These are phyloP conservation scores for Channallabes apus DNA, from an alignment of 2,797 vertebrate genomes.

Conservation along the genomic window DNA sequence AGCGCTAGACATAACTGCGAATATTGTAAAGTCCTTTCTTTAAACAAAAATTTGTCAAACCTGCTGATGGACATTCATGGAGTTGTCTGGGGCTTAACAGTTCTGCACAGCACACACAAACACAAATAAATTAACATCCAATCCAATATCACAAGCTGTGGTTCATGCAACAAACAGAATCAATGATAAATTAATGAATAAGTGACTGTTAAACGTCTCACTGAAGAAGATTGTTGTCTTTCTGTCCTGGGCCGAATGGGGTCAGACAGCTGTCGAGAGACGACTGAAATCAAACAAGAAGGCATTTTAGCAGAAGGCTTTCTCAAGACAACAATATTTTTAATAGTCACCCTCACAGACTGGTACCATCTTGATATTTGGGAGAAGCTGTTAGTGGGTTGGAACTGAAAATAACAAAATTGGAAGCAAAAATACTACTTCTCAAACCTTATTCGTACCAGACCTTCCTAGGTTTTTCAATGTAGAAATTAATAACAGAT, in stretches of 20 bases:
- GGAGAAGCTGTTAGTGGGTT: neutral
- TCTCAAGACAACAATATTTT: neutral
- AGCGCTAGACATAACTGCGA: neutral
- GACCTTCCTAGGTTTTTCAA: neutral
- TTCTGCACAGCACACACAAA: conserved; percentile 70
- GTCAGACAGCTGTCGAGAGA: conserved; percentile 52
- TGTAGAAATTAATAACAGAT: neutral
- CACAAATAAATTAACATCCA: conserved; percentile 33
- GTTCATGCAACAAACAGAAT: neutral
- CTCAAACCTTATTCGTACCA: neutral
- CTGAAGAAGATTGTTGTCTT: conserved; percentile 52
- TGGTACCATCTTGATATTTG: neutral
- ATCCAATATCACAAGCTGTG: neutral
- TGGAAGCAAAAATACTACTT: neutral
- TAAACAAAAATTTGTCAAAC: conserved; percentile 64
- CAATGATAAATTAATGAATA: neutral
- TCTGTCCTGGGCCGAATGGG: conserved; percentile 51
- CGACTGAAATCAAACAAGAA: conserved; percentile 35
- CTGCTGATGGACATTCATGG: conserved; percentile 73
- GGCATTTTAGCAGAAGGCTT: neutral
- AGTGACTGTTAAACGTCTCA: conserved; percentile 22
- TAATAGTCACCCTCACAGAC: neutral
- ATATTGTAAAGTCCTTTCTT: neutral
- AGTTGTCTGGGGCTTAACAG: conserved; percentile 76
- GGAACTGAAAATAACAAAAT: neutral